Percentiles rank a stretch among this genome's conserved stretches.
Evolutionary conservation across 2,113 vertebrate species (phyloP).

Genomic region (Leucoraja erinaceus): DNA sequence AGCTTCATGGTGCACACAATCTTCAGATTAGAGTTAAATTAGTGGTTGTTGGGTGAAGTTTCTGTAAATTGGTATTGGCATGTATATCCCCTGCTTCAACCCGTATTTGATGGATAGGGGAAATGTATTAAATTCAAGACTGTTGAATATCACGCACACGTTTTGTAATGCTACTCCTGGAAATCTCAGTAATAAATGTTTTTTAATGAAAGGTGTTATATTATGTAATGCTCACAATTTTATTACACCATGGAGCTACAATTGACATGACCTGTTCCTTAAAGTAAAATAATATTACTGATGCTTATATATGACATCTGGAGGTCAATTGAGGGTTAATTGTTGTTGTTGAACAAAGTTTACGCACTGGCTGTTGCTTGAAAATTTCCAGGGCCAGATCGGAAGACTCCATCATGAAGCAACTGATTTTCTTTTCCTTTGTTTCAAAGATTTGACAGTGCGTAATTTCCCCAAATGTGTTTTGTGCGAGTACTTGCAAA

Average conservation of each 20-base stretch:
- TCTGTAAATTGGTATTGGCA: background rate
- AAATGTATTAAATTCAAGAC: background rate
- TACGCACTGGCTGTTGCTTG: background rate
- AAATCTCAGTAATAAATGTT: background rate
- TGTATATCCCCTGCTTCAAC: background rate
- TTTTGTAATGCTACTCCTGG: background rate
- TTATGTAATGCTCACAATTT: background rate
- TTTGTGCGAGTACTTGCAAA: background rate
- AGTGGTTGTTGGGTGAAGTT: background rate
- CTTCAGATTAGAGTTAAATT: background rate
- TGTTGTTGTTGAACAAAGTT: conserved; percentile 3
- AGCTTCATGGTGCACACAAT: background rate
- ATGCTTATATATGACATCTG: background rate
- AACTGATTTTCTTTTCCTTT: background rate
- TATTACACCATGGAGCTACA: background rate
- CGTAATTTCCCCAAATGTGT: background rate
- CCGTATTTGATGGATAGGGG: background rate
- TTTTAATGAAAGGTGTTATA: background rate
- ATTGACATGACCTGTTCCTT: background rate
- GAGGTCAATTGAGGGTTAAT: conserved; percentile 33
- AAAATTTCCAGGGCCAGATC: conserved; percentile 25
- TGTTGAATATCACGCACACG: background rate
- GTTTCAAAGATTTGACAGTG: background rate
- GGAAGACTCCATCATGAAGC: conserved; percentile 12
- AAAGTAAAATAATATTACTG: conserved; percentile 15